Percentiles rank a stretch among this genome's conserved stretches.
phyloP scores from a whole-genome alignment of 1,140 invertebrate species.

The Brachionus manjavacas region DNA sequence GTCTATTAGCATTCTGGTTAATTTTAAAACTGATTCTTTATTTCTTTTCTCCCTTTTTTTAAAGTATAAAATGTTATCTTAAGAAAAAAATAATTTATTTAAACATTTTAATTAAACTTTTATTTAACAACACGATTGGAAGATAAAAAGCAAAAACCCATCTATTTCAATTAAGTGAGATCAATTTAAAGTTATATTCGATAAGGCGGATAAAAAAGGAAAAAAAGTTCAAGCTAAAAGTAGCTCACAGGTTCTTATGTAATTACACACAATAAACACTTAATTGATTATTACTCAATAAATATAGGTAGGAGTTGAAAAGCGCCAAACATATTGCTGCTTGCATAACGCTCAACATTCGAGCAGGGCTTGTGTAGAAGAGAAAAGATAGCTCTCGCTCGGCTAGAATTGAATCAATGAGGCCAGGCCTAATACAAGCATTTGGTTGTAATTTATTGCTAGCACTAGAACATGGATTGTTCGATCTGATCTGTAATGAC shows the following conservation, averaged over 20 bases:
- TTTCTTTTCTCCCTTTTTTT: no score
- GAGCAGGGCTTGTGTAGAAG: not conserved
- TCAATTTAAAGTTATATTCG: not conserved
- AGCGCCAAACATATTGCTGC: no score
- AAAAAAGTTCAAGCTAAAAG: not conserved
- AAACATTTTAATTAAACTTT: no score
- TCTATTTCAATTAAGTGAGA: not conserved
- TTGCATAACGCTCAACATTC: not conserved
- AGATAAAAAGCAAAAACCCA: not conserved
- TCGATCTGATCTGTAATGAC: not conserved
- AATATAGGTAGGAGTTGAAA: not conserved
- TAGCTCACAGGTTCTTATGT: not conserved
- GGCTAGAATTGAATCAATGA: not conserved
- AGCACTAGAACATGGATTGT: not conserved
- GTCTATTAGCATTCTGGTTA: no score
- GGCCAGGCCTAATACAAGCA: not conserved
- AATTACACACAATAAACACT: not conserved
- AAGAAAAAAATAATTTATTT: no score
- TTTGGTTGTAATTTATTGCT: constrained; percentile 7
- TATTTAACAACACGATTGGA: no score
- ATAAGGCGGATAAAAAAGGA: not conserved
- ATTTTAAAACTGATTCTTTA: no score
- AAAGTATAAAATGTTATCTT: no score
- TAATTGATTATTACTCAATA: not conserved
- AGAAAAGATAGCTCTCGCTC: not conserved